Base-by-base conservation (phyloP, 2,113 vertebrate species). In the Peromyscus californicus region DNA sequence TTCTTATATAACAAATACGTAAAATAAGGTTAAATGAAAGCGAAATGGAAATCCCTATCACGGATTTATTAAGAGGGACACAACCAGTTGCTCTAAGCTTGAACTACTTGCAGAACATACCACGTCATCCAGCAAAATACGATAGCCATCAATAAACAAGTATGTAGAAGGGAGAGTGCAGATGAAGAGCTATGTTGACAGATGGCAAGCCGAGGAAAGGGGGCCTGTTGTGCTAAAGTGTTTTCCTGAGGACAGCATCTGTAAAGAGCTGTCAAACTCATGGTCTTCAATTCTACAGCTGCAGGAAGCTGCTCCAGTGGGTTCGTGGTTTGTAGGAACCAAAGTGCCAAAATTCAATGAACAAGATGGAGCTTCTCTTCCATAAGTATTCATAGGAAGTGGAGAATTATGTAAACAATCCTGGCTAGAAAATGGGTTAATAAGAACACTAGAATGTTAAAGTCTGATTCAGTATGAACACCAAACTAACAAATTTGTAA, bases 381-480 rank as follows among this genome's bases (percentile, higher is more conserved):
- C 19, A 79, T 51, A 89, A 83, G 36, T 15, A 67, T 26, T 93
- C 29, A 75, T 36, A 61, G 12, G 24, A 85, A 76, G 12, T 83
- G 10, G 12, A 90, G 17, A 65, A 78, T 54, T 74, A 33, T 0
- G 17, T 67, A 83, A 91, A 22, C 36, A 31, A 90, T 54, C 39
- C 24, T 42, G 15, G 78, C 16, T 84, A 83, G 26, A 15, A 93
- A 70, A 70, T 42, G 70, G 8, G 16, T 75, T 54, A 74, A 79
- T 75, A 89, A 89, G 16, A 82, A 74, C 39, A 85, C 11, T 90
- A 74, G 10, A 88, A 65, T 63, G 61, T 8, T 86, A 95, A 90
- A 70, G 31, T 0, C 69, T 82, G 76, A 54, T 69, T 72, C 54
- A 67, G 57, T 0, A 69, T 76, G 22, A 80, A 79, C 75, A 48